Evolutionary conservation across 2,113 vertebrate species (phyloP).

Genomic region (Xenus cinereus): DNA sequence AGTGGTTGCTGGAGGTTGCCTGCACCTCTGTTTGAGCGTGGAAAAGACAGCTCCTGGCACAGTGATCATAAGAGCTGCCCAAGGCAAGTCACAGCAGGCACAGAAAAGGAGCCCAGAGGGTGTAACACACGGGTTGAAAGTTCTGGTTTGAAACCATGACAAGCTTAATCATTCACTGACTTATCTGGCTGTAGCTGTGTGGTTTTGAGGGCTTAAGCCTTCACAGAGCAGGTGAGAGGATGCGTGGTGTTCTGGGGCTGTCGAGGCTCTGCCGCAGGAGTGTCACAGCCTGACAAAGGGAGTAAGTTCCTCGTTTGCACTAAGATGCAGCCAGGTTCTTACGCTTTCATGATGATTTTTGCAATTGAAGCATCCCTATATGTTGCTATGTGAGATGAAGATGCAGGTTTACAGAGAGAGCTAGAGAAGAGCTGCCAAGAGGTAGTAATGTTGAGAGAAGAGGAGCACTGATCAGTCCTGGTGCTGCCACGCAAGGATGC

Average conservation of each 20-base stretch:
- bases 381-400: background rate
- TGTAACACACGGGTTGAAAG: background rate
- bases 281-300: rapidly evolving
- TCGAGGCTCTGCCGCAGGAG: background rate
- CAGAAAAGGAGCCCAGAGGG: background rate
- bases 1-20: background rate
- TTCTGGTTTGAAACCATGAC: background rate
- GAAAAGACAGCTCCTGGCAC: background rate
- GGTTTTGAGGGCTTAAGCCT: background rate
- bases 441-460: too few species aligned
- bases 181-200: background rate
- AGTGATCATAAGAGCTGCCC: background rate
- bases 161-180: background rate
- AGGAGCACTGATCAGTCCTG: background rate
- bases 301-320: rapidly evolving
- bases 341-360: background rate
- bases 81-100: background rate
- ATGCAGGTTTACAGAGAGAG: background rate
- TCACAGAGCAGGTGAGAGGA: background rate
- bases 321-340: background rate
- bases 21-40: background rate
- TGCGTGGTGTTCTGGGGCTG: rapidly evolving
- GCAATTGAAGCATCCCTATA: background rate
- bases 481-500: background rate
- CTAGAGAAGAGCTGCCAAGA: background rate